Percentiles rank a stretch among this genome's conserved stretches.
Evolutionary conservation across 2,888 invertebrate genomes (phyloP).

Genomic region (Drosophila pseudotalamancana): DNA sequence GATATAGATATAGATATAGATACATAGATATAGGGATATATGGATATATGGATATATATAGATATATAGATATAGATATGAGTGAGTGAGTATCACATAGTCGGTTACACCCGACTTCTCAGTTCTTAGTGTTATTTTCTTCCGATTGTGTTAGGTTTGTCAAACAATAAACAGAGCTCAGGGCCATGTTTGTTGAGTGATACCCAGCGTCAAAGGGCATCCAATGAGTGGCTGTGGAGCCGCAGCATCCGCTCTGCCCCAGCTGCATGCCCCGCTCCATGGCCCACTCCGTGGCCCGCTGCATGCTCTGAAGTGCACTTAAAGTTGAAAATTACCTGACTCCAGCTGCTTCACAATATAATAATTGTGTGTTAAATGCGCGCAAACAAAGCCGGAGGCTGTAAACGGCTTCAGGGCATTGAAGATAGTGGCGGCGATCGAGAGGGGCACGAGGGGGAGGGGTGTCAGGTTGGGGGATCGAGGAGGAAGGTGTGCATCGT

Average conservation of each 20-base stretch:
- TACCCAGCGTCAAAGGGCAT: constrained; percentile 36
- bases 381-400: constrained; percentile 45
- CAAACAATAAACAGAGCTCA: constrained; percentile 52
- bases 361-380: constrained; percentile 68
- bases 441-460: background rate
- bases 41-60: background rate
- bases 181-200: constrained; percentile 36
- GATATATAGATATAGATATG: background rate
- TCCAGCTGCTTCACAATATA: constrained; percentile 54
- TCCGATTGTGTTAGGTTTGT: constrained; percentile 28
- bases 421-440: background rate
- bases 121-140: too few species aligned
- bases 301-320: constrained; percentile 40
- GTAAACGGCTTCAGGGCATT: background rate
- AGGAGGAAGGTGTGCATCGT: background rate
- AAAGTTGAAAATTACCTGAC: constrained; percentile 71
- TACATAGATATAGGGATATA: background rate
- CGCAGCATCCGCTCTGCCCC: background rate
- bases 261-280: background rate
- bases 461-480: too few species aligned
- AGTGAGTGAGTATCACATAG: too few species aligned
- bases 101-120: too few species aligned
- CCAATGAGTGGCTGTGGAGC: background rate
- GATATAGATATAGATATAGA: background rate
- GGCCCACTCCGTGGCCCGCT: background rate